A percentile compares a stretch with the other conserved stretches of the same genome.
Evolutionary conservation across 2,113 vertebrate genomes (phyloP).

Genomic region (Mugil cephalus): DNA sequence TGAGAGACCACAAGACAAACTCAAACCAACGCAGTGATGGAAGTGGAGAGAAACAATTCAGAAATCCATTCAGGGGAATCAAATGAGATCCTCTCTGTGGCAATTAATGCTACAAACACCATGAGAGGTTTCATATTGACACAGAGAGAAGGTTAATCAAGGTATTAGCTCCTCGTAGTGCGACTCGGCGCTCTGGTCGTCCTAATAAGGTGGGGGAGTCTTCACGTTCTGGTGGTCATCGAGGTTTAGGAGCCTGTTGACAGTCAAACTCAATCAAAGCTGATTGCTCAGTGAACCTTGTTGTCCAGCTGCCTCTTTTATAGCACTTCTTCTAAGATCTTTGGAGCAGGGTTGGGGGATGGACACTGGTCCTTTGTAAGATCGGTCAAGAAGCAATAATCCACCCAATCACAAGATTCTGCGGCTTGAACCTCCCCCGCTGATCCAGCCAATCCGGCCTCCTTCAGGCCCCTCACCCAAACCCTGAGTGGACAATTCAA

Average conservation of each 20-base stretch:
- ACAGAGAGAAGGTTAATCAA: constrained; percentile 50
- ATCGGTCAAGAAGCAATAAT: constrained; percentile 54
- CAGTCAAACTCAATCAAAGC: constrained; percentile 70
- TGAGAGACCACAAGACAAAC: constrained; percentile 6
- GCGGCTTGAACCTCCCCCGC: constrained; percentile 23
- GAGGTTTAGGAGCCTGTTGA: constrained; percentile 26
- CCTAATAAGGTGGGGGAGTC: constrained; percentile 5
- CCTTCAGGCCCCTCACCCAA: neutral
- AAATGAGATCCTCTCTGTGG: constrained; percentile 11
- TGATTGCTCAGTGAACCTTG: constrained; percentile 71
- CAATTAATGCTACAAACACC: constrained; percentile 44
- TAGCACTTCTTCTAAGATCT: constrained; percentile 17
- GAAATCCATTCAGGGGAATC: constrained; percentile 4
- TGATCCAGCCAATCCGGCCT: constrained; percentile 47
- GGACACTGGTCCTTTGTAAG: constrained; percentile 34
- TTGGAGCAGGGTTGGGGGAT: neutral
- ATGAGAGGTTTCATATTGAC: constrained; percentile 40
- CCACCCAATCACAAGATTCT: constrained; percentile 60
- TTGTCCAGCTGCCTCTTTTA: constrained; percentile 34
- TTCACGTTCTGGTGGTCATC: constrained; percentile 6
- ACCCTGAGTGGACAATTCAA: constrained; percentile 42
- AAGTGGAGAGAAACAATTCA: constrained; percentile 1
- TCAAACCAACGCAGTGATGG: neutral
- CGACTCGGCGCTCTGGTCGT: neutral
- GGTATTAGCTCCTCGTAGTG: constrained; percentile 45